Evolutionary conservation across 53 echinoderm and acorn worm genomes (phyloP), one percentile per base, ranked within the genome.

Genomic region (Echinarachnius parma): DNA sequence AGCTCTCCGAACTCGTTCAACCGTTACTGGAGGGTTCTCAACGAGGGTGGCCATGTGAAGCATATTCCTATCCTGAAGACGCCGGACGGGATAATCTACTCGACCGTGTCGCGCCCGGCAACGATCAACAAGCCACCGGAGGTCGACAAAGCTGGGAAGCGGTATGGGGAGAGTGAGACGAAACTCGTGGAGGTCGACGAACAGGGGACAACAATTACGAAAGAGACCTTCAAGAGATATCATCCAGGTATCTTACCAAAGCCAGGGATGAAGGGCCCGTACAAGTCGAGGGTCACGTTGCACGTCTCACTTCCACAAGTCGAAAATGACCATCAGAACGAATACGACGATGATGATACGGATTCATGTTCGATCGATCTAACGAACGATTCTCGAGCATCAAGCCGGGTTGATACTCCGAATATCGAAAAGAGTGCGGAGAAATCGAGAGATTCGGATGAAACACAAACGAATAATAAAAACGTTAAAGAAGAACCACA

Each of bases 261-360:
- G 63, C 82, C 58, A n/a, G 63, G 64, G 27, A 55, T 46, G 56
- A 55, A 65, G 14, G 49, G 35, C 13, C 65, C 53, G 5, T 34
- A 61, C 32, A 85, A 65, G 59, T 47, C 55, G 22, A 74, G 31
- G 55, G 74, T 75, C 31, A 79, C 64, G 19, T 60, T 80, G 21
- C 64, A 85, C 57, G 75, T 85, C n/a, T 80, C 85, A 48, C 48
- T 85, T 35, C 85, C 85, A 20, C 75, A 70, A 16, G 44, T 85
- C 48, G 80, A 80, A 58, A 26, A 35, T 4, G 85, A 85, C 4
- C 63, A 59, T 4, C 27, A 45, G 18, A 26, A 24, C 28, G 62
- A 63, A 4, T 2, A 49, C 44, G 55, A 34, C 18, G 55, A 30
- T 10, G 46, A 62, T 34, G 19, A 39, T n/a, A 58, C 31, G 37